Conservation (phyloP, 2,113 vertebrate genomes). For the Menura novaehollandiae region DNA sequence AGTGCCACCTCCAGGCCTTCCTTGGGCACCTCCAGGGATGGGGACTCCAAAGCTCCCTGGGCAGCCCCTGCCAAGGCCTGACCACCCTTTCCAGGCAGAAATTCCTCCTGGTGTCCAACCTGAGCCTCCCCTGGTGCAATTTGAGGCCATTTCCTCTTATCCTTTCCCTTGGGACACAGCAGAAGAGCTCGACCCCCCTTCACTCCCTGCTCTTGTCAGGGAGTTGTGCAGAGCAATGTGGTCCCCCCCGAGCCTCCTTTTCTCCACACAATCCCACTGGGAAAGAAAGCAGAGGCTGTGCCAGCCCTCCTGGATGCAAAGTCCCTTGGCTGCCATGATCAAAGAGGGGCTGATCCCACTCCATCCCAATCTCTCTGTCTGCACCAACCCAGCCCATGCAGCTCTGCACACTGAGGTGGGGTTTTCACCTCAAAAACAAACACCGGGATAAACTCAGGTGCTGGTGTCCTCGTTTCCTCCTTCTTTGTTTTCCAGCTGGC, state of each 20-base stretch:
- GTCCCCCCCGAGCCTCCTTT: neutral
- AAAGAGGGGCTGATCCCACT: neutral
- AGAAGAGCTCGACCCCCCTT: neutral
- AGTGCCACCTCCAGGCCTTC: neutral
- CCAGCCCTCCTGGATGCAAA: neutral
- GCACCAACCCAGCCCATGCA: neutral
- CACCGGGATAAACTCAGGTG: neutral
- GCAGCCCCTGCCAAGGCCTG: neutral
- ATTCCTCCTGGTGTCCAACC: neutral
- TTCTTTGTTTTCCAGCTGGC: neutral
- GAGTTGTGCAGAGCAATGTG: too few relatives aligned
- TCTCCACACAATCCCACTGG: neutral
- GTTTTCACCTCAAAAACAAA: neutral
- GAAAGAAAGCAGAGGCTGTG: neutral
- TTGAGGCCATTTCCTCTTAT: neutral
- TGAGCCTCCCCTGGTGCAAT: neutral
- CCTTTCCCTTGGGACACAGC: neutral
- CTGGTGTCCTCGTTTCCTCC: neutral
- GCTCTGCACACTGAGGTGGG: neutral
- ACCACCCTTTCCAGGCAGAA: neutral
- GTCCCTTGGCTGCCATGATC: neutral
- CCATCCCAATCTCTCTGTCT: neutral
- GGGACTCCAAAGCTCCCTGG: neutral
- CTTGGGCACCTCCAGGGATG: neutral
- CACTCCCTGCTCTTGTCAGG: too few relatives aligned